Evolutionary conservation across 64 coral and sea anemone genomes (phyloP).

Genomic region (Montipora foliosa): DNA sequence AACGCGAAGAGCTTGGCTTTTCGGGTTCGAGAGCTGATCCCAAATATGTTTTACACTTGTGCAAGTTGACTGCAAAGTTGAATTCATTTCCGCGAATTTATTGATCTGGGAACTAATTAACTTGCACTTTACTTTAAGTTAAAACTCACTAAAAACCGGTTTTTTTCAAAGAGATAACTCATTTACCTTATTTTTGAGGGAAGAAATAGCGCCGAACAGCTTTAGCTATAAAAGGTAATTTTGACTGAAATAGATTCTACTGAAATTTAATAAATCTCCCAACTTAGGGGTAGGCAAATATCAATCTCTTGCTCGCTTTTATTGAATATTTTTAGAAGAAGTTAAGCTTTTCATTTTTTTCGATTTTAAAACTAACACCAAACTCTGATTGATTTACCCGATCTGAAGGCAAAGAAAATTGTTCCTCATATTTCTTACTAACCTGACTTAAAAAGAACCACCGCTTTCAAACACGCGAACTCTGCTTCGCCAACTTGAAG

Average conservation of each 20-base stretch:
- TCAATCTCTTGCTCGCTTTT: too few species aligned
- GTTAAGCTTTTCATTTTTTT: neutral
- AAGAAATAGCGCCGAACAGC: neutral
- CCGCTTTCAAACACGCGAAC: conserved; percentile 94
- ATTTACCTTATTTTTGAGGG: neutral
- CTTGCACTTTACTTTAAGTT: too few species aligned
- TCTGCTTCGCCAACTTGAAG: conserved; percentile 96
- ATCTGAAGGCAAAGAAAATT: neutral
- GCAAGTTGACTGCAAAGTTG: too few species aligned
- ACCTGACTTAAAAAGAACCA: conserved; percentile 99
- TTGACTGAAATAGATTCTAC: neutral
- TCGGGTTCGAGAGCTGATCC: too few species aligned
- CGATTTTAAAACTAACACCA: too few species aligned
- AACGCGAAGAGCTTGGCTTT: too few species aligned
- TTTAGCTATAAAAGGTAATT: neutral
- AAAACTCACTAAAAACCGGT: neutral
- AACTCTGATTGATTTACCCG: too few species aligned
- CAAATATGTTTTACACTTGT: too few species aligned
- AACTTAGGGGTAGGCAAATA: too few species aligned
- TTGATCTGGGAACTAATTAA: too few species aligned
- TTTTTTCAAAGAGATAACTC: neutral
- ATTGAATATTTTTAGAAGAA: neutral
- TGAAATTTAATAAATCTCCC: neutral
- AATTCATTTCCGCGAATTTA: too few species aligned
- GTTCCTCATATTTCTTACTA: neutral